Evolutionary conservation across 30 jellyfish, hydroid and myxozoan genomes (phyloP), one percentile per base, ranked within the genome.

Genomic region (Aurelia aurita complex sp. Pacific): DNA sequence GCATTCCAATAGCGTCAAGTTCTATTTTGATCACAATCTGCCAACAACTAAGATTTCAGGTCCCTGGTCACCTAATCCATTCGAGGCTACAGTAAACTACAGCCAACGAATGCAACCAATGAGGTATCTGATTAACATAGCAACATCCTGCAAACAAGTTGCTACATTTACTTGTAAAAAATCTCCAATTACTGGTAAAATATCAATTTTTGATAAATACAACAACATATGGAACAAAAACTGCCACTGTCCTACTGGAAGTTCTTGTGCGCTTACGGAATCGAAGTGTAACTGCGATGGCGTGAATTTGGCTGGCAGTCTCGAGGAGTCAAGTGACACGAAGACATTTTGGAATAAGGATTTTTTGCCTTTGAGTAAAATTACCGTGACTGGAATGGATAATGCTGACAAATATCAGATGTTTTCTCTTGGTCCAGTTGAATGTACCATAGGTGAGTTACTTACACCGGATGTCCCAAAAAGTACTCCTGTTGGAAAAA

Each of bases 351-450:
- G n/a, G 5, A 76, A 36, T 43, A 32, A 16, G 4, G 19, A 10
- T 7, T 33, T 53, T 17, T 64, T 77, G 16, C 87, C 87, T 1
- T 76, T 77, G 19, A 68, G 76, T 14, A 77, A 68, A 42, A 60
- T 77, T 13, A 12, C 19, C 51, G 64, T 63, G 42, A 60, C 10
- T 32, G 11, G 46, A 16, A 32, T 77, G 17, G 2, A 63, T 13
- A 11, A 13, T 9, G 35, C 69, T 4, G 51, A 57, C 68, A 63
- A 64, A 11, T 60, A 67, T 42, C 68, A 50, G 67, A 34, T 13
- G 77, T 77, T 43, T 42, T 46, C 74, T 34, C 69, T 77, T 33
- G 87, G 87, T 10, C 87, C 87, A 23, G 87, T 77, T 29, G 87
- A 62, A 46, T 77, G 87, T 65, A 59, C 64, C 29, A 64, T 59